Evolutionary conservation across 2,113 vertebrate species (phyloP).

Genomic region (Corythaixoides concolor): DNA sequence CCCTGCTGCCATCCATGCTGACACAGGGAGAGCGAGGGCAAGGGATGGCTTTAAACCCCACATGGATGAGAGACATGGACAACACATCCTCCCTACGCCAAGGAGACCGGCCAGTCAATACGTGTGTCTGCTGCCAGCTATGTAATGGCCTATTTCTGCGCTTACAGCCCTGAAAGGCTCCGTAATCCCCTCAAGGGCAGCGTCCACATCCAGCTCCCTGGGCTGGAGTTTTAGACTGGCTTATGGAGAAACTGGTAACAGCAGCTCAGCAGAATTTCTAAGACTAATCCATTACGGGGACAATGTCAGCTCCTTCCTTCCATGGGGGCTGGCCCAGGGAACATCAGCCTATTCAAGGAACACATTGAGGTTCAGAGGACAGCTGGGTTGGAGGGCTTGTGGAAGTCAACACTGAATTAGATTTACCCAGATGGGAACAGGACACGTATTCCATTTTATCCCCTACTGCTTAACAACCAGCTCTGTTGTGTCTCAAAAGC

Average conservation of each 20-base stretch:
- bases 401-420: neutral
- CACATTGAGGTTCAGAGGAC: neutral
- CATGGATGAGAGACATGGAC: neutral
- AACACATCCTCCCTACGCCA: accelerated
- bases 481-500: neutral
- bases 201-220: neutral
- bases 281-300: slow-evolving; percentile 16
- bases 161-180: neutral
- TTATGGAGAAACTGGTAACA: slow-evolving; percentile 13
- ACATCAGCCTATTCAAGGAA: neutral
- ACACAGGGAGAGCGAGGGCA: neutral
- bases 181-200: neutral
- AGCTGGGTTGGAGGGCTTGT: neutral
- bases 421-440: neutral
- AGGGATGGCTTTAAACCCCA: neutral
- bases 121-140: neutral
- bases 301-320: neutral
- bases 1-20: neutral
- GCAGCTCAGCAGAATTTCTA: slow-evolving; percentile 9
- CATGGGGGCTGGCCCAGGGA: neutral
- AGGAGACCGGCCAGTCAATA: neutral
- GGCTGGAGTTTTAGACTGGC: slow-evolving; percentile 15
- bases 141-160: neutral
- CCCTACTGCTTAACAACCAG: neutral
- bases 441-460: neutral